These are phyloP conservation scores for Aphaenogaster rudis DNA, from an alignment of 1,140 invertebrate species.

Conservation along the genomic window DNA sequence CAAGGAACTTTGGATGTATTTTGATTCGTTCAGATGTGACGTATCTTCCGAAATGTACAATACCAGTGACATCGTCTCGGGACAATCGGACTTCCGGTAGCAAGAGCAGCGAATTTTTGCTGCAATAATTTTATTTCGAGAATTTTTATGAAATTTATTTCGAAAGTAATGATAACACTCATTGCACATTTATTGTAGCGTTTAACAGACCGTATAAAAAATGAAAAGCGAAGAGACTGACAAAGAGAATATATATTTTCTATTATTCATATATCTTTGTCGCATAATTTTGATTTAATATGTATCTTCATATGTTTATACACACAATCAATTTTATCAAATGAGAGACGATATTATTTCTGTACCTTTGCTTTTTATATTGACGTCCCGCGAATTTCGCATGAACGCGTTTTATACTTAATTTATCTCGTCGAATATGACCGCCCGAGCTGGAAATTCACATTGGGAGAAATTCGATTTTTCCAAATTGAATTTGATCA, in stretches of 20 bases:
- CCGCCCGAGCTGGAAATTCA: not conserved
- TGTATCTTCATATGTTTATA: not conserved
- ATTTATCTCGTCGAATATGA: slow-evolving; percentile 16
- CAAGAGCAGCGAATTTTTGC: not conserved
- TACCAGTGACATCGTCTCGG: slow-evolving; percentile 66
- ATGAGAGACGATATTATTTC: not conserved
- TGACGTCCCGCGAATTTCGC: not conserved
- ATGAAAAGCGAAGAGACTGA: not conserved
- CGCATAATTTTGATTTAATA: not conserved
- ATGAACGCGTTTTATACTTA: slow-evolving; percentile 21
- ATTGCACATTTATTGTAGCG: not conserved
- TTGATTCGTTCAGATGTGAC: slow-evolving; percentile 74
- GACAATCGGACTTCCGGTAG: slow-evolving; percentile 55
- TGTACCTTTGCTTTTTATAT: slow-evolving; percentile 1
- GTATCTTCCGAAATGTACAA: slow-evolving; percentile 77
- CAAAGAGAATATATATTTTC: not conserved
- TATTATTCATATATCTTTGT: not conserved
- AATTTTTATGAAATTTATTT: not conserved
- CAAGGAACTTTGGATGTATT: slow-evolving; percentile 73
- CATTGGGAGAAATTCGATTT: slow-evolving; percentile 42
- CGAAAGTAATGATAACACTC: not conserved
- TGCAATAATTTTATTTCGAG: not conserved
- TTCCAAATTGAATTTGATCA: slow-evolving; percentile 36
- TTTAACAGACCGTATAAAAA: slow-evolving; percentile 1
- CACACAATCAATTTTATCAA: not conserved